A percentile compares a stretch with the other conserved stretches of the same genome.
Conservation (phyloP, 2,888 invertebrate species). For the Parthenolecanium corni region DNA sequence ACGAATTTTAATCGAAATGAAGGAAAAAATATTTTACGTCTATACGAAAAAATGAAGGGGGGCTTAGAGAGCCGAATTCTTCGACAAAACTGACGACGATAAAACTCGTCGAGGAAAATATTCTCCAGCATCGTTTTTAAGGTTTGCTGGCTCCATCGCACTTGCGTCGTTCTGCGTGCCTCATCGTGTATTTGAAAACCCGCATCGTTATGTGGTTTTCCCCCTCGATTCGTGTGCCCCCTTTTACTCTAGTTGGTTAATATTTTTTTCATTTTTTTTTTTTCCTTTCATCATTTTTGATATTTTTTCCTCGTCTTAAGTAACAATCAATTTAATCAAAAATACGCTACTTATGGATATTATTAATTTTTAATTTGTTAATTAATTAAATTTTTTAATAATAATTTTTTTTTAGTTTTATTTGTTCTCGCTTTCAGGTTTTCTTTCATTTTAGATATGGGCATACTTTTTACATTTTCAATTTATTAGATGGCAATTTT, state of each 20-base stretch:
- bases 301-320: background rate
- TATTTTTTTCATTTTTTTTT: background rate
- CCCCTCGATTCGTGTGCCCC: background rate
- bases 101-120: slow-evolving; percentile 22
- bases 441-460: too few relatives aligned
- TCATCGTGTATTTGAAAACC: slow-evolving; percentile 11
- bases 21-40: too few relatives aligned
- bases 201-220: slow-evolving; percentile 20
- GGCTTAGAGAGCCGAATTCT: slow-evolving; percentile 12
- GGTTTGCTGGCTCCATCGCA: slow-evolving; percentile 24
- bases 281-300: background rate
- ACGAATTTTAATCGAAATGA: too few relatives aligned
- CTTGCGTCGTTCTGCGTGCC: slow-evolving; percentile 15
- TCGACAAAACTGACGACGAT: slow-evolving; percentile 18
- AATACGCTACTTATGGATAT: too few relatives aligned
- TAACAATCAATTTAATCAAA: background rate
- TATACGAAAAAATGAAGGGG: too few relatives aligned
- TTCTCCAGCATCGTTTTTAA: slow-evolving; percentile 23
- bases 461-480: too few relatives aligned
- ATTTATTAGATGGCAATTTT: too few relatives aligned
- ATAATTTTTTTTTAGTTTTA: too few relatives aligned
- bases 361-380: too few relatives aligned
- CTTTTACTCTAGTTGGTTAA: background rate
- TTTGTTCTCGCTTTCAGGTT: too few relatives aligned
- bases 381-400: too few relatives aligned